phyloP scores from a whole-genome alignment of 2,888 invertebrate genomes.

The Rhodophaea formosa region DNA sequence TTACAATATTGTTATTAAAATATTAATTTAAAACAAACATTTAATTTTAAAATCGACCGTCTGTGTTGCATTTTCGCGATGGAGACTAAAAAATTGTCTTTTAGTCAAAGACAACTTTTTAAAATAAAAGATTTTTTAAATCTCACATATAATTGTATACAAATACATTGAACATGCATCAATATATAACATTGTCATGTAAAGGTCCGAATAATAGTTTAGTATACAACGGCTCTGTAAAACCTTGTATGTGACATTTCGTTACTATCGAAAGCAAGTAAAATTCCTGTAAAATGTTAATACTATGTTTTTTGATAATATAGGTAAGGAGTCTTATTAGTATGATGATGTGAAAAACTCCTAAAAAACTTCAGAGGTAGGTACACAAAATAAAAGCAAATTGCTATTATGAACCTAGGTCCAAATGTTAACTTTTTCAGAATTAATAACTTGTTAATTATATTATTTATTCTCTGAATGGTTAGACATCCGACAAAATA shows the following conservation, averaged over 20 bases:
- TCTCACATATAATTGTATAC: constrained; percentile 62
- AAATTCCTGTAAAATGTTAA: too few relatives aligned
- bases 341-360: too few relatives aligned
- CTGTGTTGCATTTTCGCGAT: constrained; percentile 79
- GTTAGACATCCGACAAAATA: too few relatives aligned
- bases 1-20: constrained; percentile 23
- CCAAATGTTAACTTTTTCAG: too few relatives aligned
- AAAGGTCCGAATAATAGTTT: constrained; percentile 20
- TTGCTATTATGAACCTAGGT: too few relatives aligned
- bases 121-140: constrained; percentile 35
- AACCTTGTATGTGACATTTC: constrained; percentile 11
- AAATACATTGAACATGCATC: constrained; percentile 63
- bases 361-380: too few relatives aligned
- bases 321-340: too few relatives aligned
- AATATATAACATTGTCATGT: constrained; percentile 54
- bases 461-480: too few relatives aligned
- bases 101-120: constrained; percentile 37
- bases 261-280: not conserved
- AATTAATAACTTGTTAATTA: too few relatives aligned
- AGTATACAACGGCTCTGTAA: constrained; percentile 1
- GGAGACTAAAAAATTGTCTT: constrained; percentile 47
- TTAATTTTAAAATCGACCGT: constrained; percentile 59
- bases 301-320: too few relatives aligned
- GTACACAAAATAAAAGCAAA: too few relatives aligned
- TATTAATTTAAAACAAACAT: constrained; percentile 28